Conservation (phyloP, 1,140 invertebrate genomes). For the Drosophila hydei region DNA sequence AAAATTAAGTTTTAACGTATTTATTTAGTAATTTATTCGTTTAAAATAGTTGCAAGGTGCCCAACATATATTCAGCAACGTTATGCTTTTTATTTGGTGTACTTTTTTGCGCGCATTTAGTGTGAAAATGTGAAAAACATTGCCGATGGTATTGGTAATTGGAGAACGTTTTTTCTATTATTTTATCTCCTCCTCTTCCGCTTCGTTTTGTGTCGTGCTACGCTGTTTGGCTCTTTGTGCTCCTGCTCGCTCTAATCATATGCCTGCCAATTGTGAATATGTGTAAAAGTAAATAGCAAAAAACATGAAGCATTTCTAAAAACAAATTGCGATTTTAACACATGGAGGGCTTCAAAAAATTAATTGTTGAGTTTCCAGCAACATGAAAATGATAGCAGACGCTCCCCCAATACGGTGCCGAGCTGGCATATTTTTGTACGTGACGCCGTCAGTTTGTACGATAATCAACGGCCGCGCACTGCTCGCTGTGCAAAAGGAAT, state of each 20-base stretch:
- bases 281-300: constrained; percentile 40
- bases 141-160: constrained; percentile 74
- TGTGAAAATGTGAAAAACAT: constrained; percentile 67
- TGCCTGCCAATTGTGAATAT: constrained; percentile 42
- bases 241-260: constrained; percentile 43
- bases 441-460: constrained; percentile 67
- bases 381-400: constrained; percentile 75
- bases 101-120: constrained; percentile 41
- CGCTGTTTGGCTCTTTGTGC: constrained; percentile 73
- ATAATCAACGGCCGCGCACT: constrained; percentile 62
- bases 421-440: constrained; percentile 76
- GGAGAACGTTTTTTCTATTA: constrained; percentile 81
- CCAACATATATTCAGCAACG: constrained; percentile 29
- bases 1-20: constrained; percentile 64
- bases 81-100: constrained; percentile 39
- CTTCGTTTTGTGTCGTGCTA: constrained; percentile 68
- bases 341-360: constrained; percentile 30
- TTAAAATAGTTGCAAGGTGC: constrained; percentile 60
- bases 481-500: constrained; percentile 59
- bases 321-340: constrained; percentile 4
- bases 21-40: constrained; percentile 80
- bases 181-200: constrained; percentile 81
- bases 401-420: constrained; percentile 73
- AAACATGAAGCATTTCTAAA: constrained; percentile 3
- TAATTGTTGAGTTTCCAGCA: constrained; percentile 47